These are phyloP conservation scores for Amphipyra tragopoginis DNA, from an alignment of 2,888 invertebrate genomes.

Conservation along the genomic window DNA sequence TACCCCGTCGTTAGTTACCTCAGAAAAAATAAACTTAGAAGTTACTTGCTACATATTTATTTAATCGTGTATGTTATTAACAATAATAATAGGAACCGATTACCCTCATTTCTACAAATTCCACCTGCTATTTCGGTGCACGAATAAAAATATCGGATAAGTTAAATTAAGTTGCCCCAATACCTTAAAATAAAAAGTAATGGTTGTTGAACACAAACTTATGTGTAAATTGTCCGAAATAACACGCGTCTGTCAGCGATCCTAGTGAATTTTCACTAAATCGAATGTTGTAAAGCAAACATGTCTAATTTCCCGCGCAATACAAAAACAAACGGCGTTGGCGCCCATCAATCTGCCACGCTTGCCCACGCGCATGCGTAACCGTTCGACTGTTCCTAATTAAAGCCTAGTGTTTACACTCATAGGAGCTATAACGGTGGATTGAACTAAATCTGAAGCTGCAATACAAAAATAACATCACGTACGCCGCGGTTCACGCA, in stretches of 20 bases:
- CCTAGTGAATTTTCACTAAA: slow-evolving; percentile 84
- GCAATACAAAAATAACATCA: slow-evolving; percentile 79
- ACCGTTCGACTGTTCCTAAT: slow-evolving; percentile 79
- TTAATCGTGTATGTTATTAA: neutral
- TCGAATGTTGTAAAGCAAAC: slow-evolving; percentile 81
- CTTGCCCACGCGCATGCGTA: slow-evolving; percentile 81
- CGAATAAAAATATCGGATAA: slow-evolving; percentile 56
- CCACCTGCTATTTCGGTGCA: slow-evolving; percentile 34
- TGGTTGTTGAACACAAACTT: slow-evolving; percentile 44
- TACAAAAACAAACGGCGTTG: slow-evolving; percentile 61
- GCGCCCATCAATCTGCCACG: slow-evolving; percentile 77
- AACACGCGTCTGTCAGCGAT: slow-evolving; percentile 78
- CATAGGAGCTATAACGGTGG: slow-evolving; percentile 78
- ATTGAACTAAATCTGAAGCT: slow-evolving; percentile 79
- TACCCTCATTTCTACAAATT: slow-evolving; percentile 46
- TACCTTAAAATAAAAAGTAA: slow-evolving; percentile 58
- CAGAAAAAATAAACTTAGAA: slow-evolving; percentile 30
- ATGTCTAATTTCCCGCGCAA: slow-evolving; percentile 66
- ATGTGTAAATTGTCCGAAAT: slow-evolving; percentile 67
- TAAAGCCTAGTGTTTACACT: slow-evolving; percentile 84
- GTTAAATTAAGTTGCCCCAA: slow-evolving; percentile 51
- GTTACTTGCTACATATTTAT: slow-evolving; percentile 41
- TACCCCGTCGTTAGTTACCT: slow-evolving; percentile 30
- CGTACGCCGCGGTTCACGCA: slow-evolving; percentile 70
- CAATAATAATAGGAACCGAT: slow-evolving; percentile 26